These are phyloP conservation scores for Drosophila infuscata DNA, from an alignment of 2,888 invertebrate species.

Conservation along the genomic window DNA sequence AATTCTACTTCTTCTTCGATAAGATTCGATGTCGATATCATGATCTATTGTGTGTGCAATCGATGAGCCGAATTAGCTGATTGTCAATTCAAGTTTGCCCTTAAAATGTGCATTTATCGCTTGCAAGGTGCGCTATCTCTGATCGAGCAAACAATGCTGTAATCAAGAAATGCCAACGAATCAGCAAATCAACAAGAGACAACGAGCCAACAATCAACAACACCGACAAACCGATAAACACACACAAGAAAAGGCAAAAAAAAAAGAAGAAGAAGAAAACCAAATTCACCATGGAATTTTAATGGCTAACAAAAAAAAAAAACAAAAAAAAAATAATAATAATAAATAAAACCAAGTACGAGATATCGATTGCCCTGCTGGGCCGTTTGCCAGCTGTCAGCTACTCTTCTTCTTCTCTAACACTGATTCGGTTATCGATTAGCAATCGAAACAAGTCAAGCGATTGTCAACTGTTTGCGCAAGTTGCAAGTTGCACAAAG, in stretches of 20 bases:
- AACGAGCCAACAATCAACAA: slow-evolving; percentile 32
- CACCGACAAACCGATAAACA: slow-evolving; percentile 47
- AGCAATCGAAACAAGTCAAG: slow-evolving; percentile 28
- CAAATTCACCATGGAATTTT: slow-evolving; percentile 48
- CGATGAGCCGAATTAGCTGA: neutral
- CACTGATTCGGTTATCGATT: slow-evolving; percentile 37
- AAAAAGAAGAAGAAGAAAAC: slow-evolving; percentile 3
- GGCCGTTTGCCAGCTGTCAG: slow-evolving; percentile 45
- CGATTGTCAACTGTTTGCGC: slow-evolving; percentile 58
- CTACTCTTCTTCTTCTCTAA: slow-evolving; percentile 20
- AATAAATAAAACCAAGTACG: slow-evolving; percentile 21
- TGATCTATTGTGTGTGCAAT: neutral
- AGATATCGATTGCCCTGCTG: slow-evolving; percentile 56
- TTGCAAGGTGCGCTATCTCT: slow-evolving; percentile 22
- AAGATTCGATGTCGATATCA: slow-evolving; percentile 8
- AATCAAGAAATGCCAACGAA: slow-evolving; percentile 63
- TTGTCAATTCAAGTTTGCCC: slow-evolving; percentile 15
- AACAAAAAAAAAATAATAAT: slow-evolving; percentile 10
- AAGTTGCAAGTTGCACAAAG: slow-evolving; percentile 36
- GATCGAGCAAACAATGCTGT: slow-evolving; percentile 40
- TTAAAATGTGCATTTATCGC: slow-evolving; percentile 8
- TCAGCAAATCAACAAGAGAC: slow-evolving; percentile 10
- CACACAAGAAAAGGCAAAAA: slow-evolving; percentile 25
- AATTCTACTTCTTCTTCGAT: neutral
- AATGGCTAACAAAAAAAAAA: slow-evolving; percentile 39